phyloP scores from a whole-genome alignment of 2,888 invertebrate species.

The Mermis nigrescens region DNA sequence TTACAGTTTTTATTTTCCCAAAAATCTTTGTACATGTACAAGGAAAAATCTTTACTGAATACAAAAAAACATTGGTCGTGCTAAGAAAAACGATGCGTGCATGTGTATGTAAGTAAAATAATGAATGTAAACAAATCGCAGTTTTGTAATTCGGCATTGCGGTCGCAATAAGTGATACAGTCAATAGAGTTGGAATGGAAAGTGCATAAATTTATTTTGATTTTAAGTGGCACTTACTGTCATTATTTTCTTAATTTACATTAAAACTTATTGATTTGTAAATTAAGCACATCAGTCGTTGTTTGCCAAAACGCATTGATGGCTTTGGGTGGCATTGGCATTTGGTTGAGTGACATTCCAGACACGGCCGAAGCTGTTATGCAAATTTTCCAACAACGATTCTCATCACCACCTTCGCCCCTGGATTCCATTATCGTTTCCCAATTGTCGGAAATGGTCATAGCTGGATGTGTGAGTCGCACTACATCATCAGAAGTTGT shows the following conservation, averaged over 20 bases:
- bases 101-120: no score
- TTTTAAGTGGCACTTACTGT: no score
- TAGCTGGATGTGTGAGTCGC: constrained; percentile 43
- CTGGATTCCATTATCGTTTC: constrained; percentile 85
- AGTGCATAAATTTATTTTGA: background rate
- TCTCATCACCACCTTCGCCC: constrained; percentile 75
- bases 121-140: no score
- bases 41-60: no score
- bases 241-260: constrained; percentile 11
- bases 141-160: no score
- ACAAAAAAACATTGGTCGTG: no score
- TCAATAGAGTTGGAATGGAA: no score
- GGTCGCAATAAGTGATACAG: no score
- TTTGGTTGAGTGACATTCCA: constrained; percentile 72
- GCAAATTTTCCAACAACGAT: constrained; percentile 82
- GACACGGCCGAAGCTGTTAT: constrained; percentile 83
- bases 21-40: no score
- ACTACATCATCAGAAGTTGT: background rate
- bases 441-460: constrained; percentile 91
- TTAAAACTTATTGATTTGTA: constrained; percentile 3
- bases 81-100: no score
- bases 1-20: no score
- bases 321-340: constrained; percentile 88
- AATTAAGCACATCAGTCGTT: constrained; percentile 60
- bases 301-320: constrained; percentile 91